phyloP scores from a whole-genome alignment of 1,140 invertebrate species.

The Mya arenaria region DNA sequence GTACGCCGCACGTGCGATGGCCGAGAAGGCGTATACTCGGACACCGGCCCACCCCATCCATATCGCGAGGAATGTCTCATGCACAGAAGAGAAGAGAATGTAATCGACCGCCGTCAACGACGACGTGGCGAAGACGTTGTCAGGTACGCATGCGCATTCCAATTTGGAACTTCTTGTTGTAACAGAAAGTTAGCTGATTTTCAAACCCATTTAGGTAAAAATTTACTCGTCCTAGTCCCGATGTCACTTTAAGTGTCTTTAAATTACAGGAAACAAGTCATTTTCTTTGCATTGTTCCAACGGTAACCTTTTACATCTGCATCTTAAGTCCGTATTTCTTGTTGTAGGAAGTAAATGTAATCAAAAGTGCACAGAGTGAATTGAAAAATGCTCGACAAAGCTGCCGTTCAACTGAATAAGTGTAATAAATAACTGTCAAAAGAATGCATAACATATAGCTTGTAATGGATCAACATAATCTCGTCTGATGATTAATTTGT shows the following conservation, averaged over 20 bases:
- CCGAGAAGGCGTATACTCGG: slow-evolving; percentile 91
- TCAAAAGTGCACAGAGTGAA: slow-evolving; percentile 89
- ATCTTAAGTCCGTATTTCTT: too few species aligned
- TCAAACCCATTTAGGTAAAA: too few species aligned
- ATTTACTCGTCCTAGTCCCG: too few species aligned
- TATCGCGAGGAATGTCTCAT: slow-evolving; percentile 97
- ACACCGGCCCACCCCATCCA: slow-evolving; percentile 93
- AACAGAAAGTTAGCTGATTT: too few species aligned
- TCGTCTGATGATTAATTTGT: too few species aligned
- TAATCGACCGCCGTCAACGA: slow-evolving; percentile 92
- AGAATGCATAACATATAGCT: too few species aligned
- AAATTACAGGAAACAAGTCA: too few species aligned
- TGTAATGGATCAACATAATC: too few species aligned
- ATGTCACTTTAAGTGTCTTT: too few species aligned
- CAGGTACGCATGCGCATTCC: slow-evolving; percentile 79
- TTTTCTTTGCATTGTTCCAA: too few species aligned
- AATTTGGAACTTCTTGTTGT: too few species aligned
- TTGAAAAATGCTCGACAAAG: slow-evolving; percentile 89
- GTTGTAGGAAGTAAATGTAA: slow-evolving; percentile 88
- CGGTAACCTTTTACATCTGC: too few species aligned
- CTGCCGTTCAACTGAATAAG: slow-evolving; percentile 85
- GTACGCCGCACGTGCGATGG: slow-evolving; percentile 89
- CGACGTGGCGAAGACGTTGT: slow-evolving; percentile 90
- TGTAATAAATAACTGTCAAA: not conserved
- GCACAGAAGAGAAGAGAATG: slow-evolving; percentile 92